A percentile compares a stretch with the other conserved stretches of the same genome.
These are phyloP conservation scores for Nematolebias whitei DNA, from an alignment of 2,113 vertebrate species.

Conservation along the genomic window DNA sequence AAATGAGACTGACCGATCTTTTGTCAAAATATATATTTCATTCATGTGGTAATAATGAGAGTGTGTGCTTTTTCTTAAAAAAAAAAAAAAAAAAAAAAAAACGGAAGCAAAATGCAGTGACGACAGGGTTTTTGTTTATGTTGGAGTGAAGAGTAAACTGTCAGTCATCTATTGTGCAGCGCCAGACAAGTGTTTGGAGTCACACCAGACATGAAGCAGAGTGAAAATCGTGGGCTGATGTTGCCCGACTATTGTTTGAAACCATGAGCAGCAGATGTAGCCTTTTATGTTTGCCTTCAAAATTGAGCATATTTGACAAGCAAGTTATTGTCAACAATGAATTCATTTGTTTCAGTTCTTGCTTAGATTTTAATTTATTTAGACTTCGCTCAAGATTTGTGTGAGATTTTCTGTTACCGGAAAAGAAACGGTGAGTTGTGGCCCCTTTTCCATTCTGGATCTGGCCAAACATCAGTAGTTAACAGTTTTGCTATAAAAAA, in stretches of 20 bases:
- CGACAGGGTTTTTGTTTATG: neutral
- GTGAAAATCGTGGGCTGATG: constrained; percentile 12
- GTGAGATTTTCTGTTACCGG: too few species aligned
- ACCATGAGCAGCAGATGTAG: constrained; percentile 15
- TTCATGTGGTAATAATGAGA: neutral
- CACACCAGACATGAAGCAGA: constrained; percentile 20
- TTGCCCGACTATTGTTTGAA: constrained; percentile 26
- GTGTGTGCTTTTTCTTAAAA: too few species aligned
- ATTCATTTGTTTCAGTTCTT: neutral
- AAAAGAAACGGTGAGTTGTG: neutral
- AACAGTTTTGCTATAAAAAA: too few species aligned
- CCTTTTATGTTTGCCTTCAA: constrained; percentile 14
- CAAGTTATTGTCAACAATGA: constrained; percentile 8
- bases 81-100: too few species aligned
- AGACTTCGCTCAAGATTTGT: too few species aligned
- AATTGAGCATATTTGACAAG: constrained; percentile 15
- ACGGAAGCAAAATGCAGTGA: neutral
- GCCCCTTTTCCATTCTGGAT: constrained; percentile 6
- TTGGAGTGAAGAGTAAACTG: constrained; percentile 18
- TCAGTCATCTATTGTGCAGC: constrained; percentile 18
- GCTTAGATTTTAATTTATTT: too few species aligned
- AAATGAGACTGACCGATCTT: neutral
- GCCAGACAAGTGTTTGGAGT: constrained; percentile 25
- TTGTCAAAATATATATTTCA: neutral
- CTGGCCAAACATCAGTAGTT: too few species aligned